These are phyloP conservation scores for Apocheima hispidaria DNA, from an alignment of 2,888 invertebrate species.

Conservation along the genomic window DNA sequence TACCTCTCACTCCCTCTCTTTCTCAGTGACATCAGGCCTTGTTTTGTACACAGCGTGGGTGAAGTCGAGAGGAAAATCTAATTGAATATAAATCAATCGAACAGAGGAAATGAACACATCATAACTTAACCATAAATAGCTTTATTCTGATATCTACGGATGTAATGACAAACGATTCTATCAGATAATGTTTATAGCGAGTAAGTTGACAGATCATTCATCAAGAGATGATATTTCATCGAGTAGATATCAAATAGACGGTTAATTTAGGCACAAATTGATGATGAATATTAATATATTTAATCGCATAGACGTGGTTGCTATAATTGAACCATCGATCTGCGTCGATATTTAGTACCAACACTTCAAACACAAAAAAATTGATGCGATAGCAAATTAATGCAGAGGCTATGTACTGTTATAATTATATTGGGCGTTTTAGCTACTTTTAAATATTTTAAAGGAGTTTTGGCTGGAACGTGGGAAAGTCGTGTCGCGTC, in stretches of 20 bases:
- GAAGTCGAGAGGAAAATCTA: too few species aligned
- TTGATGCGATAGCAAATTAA: too few species aligned
- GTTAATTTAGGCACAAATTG: too few species aligned
- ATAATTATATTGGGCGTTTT: too few species aligned
- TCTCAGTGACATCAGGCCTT: too few species aligned
- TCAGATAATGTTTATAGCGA: constrained; percentile 13
- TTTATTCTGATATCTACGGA: constrained; percentile 6
- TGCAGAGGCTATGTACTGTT: too few species aligned
- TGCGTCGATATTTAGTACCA: background rate
- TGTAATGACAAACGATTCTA: constrained; percentile 25
- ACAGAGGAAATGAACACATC: constrained; percentile 5
- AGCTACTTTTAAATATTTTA: too few species aligned
- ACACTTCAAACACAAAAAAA: too few species aligned
- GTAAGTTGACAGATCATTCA: constrained; percentile 25
- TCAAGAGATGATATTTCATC: constrained; percentile 11
- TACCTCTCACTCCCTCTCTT: too few species aligned
- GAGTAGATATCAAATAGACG: background rate
- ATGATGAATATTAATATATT: constrained; percentile 12
- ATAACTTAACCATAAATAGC: background rate
- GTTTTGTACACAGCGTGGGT: too few species aligned
- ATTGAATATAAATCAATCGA: background rate
- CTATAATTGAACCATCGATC: constrained; percentile 23
- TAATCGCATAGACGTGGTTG: constrained; percentile 9
- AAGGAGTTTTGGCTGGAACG: too few species aligned
- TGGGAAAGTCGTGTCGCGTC: too few species aligned